Conservation (phyloP, 1,140 invertebrate species). For the Melitaea cinxia region DNA sequence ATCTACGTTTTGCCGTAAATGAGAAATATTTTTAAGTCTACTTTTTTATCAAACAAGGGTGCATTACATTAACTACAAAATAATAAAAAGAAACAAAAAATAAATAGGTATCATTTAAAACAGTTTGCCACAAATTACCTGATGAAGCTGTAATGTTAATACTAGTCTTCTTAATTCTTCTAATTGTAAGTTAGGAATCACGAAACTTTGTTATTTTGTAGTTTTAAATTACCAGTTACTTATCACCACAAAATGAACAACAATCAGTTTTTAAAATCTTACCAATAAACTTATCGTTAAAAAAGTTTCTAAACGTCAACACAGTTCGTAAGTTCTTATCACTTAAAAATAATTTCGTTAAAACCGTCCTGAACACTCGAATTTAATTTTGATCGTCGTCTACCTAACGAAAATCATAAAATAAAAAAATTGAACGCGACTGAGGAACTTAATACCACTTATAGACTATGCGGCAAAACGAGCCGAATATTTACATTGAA, state of each 20-base stretch:
- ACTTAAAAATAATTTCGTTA: slow-evolving; percentile 57
- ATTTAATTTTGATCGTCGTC: slow-evolving; percentile 58
- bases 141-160: slow-evolving; percentile 38
- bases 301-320: slow-evolving; percentile 57
- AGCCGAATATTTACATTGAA: slow-evolving; percentile 81
- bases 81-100: not conserved
- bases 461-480: slow-evolving; percentile 79
- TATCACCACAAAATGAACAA: slow-evolving; percentile 57
- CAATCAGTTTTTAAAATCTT: slow-evolving; percentile 54
- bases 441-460: slow-evolving; percentile 81
- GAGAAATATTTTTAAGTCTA: too few relatives aligned
- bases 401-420: slow-evolving; percentile 52
- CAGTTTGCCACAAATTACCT: slow-evolving; percentile 46
- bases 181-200: slow-evolving; percentile 51
- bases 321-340: slow-evolving; percentile 58
- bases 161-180: slow-evolving; percentile 54
- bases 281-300: slow-evolving; percentile 52
- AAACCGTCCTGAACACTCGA: slow-evolving; percentile 59
- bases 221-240: slow-evolving; percentile 44
- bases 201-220: slow-evolving; percentile 51
- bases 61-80: not conserved
- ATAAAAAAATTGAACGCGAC: slow-evolving; percentile 64
- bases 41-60: too few relatives aligned
- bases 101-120: not conserved
- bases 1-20: too few relatives aligned